phyloP scores from a whole-genome alignment of 2,113 vertebrate genomes.

The Mormyrus iriodes region DNA sequence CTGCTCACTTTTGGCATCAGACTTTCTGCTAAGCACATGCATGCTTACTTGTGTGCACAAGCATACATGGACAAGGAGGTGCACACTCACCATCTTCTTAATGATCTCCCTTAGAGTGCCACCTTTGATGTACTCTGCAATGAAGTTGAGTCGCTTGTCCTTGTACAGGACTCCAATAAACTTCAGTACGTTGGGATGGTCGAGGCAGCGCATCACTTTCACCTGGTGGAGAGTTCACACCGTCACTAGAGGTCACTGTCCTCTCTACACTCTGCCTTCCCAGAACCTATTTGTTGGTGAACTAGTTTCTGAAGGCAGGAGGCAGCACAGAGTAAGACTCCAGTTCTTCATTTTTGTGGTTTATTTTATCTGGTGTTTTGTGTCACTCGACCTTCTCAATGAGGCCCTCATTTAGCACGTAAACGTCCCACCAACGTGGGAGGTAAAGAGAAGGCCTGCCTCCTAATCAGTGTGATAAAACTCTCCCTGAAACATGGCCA shows the following conservation, averaged over 20 bases:
- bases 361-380: neutral
- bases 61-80: neutral
- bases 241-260: neutral
- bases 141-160: conserved; percentile 96
- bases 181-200: conserved; percentile 91
- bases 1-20: neutral
- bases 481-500: neutral
- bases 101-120: conserved; percentile 88
- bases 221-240: conserved; percentile 60
- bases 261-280: neutral
- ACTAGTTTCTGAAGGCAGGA: neutral
- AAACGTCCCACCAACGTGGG: neutral
- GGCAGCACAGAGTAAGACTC: neutral
- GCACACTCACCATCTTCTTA: conserved; percentile 80
- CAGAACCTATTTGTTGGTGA: neutral
- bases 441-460: neutral
- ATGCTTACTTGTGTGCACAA: neutral
- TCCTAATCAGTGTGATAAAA: neutral
- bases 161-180: conserved; percentile 97
- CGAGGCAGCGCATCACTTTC: conserved; percentile 94
- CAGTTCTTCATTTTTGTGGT: neutral
- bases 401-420: neutral
- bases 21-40: neutral
- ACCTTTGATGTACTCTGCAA: conserved; percentile 93
- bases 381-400: neutral